A percentile compares a stretch with the other conserved stretches of the same genome.
These are phyloP conservation scores for Ypsolopha scabrella DNA, from an alignment of 2,888 invertebrate genomes.

Conservation along the genomic window DNA sequence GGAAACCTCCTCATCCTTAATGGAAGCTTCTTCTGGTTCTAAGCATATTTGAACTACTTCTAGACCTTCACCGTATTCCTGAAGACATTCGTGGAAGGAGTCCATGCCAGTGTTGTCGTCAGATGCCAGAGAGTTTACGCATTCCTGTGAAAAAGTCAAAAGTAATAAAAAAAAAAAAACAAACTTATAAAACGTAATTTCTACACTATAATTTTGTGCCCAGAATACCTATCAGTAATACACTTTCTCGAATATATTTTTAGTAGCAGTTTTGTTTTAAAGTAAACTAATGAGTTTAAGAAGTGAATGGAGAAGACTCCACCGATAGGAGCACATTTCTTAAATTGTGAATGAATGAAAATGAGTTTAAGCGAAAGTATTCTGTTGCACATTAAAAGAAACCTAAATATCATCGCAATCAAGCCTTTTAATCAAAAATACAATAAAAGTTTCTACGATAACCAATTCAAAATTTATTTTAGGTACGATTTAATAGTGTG, in stretches of 20 bases:
- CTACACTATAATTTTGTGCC: background rate
- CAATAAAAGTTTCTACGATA: too few relatives aligned
- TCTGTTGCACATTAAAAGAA: too few relatives aligned
- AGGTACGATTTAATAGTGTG: too few relatives aligned
- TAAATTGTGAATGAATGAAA: too few relatives aligned
- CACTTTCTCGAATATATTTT: too few relatives aligned
- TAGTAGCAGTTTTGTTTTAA: background rate
- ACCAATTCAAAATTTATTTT: too few relatives aligned
- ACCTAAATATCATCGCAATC: too few relatives aligned
- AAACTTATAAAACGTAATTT: background rate
- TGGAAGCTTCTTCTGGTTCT: conserved; percentile 69
- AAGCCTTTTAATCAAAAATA: too few relatives aligned
- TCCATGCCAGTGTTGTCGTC: conserved; percentile 75
- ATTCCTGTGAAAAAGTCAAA: conserved; percentile 45
- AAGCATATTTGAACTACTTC: conserved; percentile 74
- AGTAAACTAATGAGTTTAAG: background rate
- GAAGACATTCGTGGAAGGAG: conserved; percentile 74
- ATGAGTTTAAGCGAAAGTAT: too few relatives aligned
- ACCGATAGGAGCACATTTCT: too few relatives aligned
- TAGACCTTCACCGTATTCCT: conserved; percentile 73
- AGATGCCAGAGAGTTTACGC: conserved; percentile 66
- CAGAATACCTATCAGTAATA: too few relatives aligned
- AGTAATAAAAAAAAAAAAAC: conserved; percentile 8
- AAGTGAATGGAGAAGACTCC: too few relatives aligned
- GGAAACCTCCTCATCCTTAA: conserved; percentile 63